Evolutionary conservation across 2,797 vertebrate genomes (phyloP), one percentile per base, ranked within the genome.

Genomic region (Tauraco hartlaubi): DNA sequence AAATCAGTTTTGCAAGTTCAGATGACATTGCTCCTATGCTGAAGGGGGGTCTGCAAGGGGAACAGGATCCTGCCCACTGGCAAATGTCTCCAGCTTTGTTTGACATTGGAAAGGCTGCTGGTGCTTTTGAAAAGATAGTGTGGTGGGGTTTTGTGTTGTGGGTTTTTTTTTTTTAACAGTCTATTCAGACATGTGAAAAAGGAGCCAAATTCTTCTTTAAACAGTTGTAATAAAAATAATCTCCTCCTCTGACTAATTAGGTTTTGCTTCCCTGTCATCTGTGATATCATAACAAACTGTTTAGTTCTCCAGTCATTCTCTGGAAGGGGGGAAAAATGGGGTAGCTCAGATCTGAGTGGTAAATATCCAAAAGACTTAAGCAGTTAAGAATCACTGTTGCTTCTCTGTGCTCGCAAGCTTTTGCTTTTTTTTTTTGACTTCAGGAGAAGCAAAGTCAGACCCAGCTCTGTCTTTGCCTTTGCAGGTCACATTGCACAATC

Each of bases 181-280:
- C 56, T 46, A 49, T 75, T 94, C 78, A 90, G 21, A 33, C 48
- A 19, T 11, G 11, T 80, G 58, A 41, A 61, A 90, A 94, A 85
- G 15, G 28, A 92, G 25, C 79, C 79, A 91, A 88, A 82, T 37
- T n/a, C 15, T n/a, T 69, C 88, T 85, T 61, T 33, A 77, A 97
- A 63, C 4, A 26, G 29, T 77, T 67, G 46, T 69, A 87, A 79
- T 82, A 92, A 94, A 96, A 92, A 85, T 61, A 61, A 90, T 90
- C 76, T 92, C 39, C 73, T 92, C 73, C 59, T 4, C 48, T 84
- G 85, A 63, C 59, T 95, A 90, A 94, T 88, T 66, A 91, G 58
- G 11, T 76, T 95, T 90, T 69, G 26, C 63, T 86, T 88, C 59
- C 62, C 63, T 94, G 88, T 97, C 88, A 86, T 88, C 55, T 84